These are phyloP conservation scores for Centroberyx gerrardi DNA, from an alignment of 2,797 vertebrate genomes.

Conservation along the genomic window DNA sequence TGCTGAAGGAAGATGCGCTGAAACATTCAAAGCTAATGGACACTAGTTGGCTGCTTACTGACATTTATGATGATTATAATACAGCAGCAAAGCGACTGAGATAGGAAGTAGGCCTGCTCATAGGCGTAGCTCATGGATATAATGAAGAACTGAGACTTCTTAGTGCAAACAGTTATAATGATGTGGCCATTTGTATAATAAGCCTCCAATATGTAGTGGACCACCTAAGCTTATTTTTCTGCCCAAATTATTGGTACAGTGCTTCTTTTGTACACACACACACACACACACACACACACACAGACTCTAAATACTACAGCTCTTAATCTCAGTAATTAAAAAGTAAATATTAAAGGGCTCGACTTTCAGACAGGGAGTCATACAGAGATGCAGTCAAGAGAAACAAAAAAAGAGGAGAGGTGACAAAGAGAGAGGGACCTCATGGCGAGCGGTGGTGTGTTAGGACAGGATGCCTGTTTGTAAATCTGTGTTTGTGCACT, in stretches of 20 bases:
- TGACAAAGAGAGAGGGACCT: slow-evolving; percentile 65
- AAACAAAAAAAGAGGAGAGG: slow-evolving; percentile 33
- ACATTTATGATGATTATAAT: too few species aligned
- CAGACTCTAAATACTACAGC: neutral
- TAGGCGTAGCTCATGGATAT: too few species aligned
- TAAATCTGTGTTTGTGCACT: slow-evolving; percentile 79
- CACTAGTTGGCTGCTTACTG: too few species aligned
- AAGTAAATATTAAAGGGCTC: slow-evolving; percentile 39
- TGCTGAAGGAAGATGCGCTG: too few species aligned
- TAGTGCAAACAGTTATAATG: too few species aligned
- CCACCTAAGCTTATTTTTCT: too few species aligned
- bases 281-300: slow-evolving; percentile 13
- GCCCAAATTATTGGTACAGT: neutral
- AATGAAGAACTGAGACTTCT: too few species aligned
- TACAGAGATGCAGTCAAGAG: slow-evolving; percentile 57
- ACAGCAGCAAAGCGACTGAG: too few species aligned
- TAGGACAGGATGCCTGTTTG: slow-evolving; percentile 72
- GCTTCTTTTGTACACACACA: neutral
- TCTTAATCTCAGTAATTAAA: slow-evolving; percentile 45
- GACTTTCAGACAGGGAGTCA: too few species aligned
- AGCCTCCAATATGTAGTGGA: too few species aligned
- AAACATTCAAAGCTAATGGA: neutral
- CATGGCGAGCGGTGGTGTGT: slow-evolving; percentile 72
- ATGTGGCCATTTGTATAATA: too few species aligned
- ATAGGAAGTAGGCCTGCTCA: too few species aligned